Conservation (phyloP, 2,888 invertebrate species). For the Carpatolechia fugitivella region DNA sequence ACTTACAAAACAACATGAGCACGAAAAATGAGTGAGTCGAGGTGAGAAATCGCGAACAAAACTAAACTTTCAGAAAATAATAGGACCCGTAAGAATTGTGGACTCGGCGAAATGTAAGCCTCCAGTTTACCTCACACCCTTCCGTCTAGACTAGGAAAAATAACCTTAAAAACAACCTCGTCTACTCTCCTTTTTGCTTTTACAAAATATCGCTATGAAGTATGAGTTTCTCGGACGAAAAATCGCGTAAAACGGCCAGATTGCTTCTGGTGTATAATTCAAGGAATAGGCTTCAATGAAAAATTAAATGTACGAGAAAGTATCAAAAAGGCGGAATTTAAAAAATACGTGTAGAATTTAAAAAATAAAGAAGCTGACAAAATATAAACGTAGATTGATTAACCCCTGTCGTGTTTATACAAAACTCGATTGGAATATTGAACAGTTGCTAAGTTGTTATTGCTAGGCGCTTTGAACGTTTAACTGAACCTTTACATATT, state of each 20-base stretch:
- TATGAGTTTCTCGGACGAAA: constrained; percentile 6
- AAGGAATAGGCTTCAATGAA: too few relatives aligned
- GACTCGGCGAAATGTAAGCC: constrained; percentile 40
- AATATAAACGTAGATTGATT: too few relatives aligned
- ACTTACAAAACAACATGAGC: constrained; percentile 4
- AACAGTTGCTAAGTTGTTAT: background rate
- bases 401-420: too few relatives aligned
- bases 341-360: too few relatives aligned
- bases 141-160: constrained; percentile 49
- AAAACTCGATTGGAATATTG: too few relatives aligned
- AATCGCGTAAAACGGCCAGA: constrained; percentile 5
- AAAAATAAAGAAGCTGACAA: too few relatives aligned
- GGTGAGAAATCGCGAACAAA: constrained; percentile 32
- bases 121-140: constrained; percentile 18
- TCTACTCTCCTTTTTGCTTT: background rate
- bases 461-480: background rate
- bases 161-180: constrained; percentile 36
- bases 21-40: constrained; percentile 15
- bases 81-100: constrained; percentile 26
- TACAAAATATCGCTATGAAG: background rate
- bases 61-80: constrained; percentile 45
- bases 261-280: too few relatives aligned
- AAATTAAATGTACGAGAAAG: too few relatives aligned
- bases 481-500: background rate
- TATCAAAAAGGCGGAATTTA: too few relatives aligned